Evolutionary conservation across 2,888 invertebrate species (phyloP), one percentile per base, ranked within the genome.

Genomic region (Drosophila rubida): DNA sequence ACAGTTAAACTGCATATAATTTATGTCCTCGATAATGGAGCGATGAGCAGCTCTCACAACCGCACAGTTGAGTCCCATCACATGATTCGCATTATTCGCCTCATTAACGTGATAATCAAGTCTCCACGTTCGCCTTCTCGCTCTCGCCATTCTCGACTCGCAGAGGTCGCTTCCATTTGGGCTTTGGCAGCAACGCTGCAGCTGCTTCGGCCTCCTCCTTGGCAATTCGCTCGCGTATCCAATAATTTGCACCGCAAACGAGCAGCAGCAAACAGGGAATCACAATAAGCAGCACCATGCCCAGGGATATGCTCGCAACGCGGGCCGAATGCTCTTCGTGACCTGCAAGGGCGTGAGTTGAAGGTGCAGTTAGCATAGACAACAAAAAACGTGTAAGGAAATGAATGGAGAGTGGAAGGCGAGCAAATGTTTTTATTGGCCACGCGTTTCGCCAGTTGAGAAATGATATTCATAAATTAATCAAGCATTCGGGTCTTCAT

Each of bases 251-350:
- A 49, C 94, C 90, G 88, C 95, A 95, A 77, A 96, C 93, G 54
- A 96, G 93, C 32, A 95, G 91, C 75, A 97, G 92, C 45, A 96
- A 86, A 74, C 96, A 93, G 19, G 97, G 96, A 83, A 97, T 92
- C 91, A 97, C 93, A 69, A 96, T 94, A 35, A 95, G 95, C 73
- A 96, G 93, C 79, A 97, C 94, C 91, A 96, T 94, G 75, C 95
- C 96, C 90, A 95, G 94, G 4, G 97, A 96, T 19, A 95, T 93
- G 23, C 96, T 96, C 35, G 96, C 94, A 80, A 95, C 94, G 50
- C 96, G 94, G 1, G 95, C 94, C 22, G 95, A 95, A 91, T 96
- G 96, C 92, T 97, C 96, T 90, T 96, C 95, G 78, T 95, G 94
- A 85, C 96, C 96, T 96, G 93, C 60, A 42, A 58, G 59, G 22